Evolutionary conservation across 2,888 invertebrate species (phyloP).

Genomic region (Cheilosia urbana): DNA sequence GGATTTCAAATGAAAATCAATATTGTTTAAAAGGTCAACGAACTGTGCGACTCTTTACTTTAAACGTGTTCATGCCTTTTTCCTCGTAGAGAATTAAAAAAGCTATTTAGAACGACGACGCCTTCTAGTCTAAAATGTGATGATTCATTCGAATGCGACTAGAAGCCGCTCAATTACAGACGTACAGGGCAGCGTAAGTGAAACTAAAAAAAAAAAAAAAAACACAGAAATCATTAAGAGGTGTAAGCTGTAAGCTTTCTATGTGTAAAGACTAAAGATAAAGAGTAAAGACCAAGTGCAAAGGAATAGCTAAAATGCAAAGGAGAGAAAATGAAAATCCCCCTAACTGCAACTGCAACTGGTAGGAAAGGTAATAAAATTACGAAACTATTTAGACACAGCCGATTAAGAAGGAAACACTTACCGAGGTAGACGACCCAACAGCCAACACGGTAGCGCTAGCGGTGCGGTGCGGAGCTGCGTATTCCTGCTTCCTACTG

Average conservation of each 20-base stretch:
- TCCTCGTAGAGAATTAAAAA: background rate
- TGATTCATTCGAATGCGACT: background rate
- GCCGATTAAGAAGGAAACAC: slow-evolving; percentile 3
- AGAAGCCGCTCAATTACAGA: background rate
- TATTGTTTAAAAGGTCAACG: too few species aligned
- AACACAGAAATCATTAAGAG: background rate
- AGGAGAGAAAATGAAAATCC: background rate
- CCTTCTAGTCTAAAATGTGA: background rate
- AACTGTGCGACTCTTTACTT: too few species aligned
- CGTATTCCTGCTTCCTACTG: too few species aligned
- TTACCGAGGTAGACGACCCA: slow-evolving; percentile 15
- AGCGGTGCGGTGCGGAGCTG: background rate
- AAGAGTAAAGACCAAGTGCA: background rate
- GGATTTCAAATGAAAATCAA: too few species aligned
- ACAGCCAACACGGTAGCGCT: too few species aligned
- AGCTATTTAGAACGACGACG: background rate
- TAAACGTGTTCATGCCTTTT: too few species aligned
- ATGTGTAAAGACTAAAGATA: background rate
- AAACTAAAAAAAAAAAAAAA: background rate
- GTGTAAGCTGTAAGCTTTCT: background rate
- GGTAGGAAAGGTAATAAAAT: background rate
- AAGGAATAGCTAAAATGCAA: background rate
- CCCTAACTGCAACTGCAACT: too few species aligned
- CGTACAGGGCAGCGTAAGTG: background rate
- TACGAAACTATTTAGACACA: background rate